phyloP scores from a whole-genome alignment of 2,113 vertebrate species.

The Ailurus styani region DNA sequence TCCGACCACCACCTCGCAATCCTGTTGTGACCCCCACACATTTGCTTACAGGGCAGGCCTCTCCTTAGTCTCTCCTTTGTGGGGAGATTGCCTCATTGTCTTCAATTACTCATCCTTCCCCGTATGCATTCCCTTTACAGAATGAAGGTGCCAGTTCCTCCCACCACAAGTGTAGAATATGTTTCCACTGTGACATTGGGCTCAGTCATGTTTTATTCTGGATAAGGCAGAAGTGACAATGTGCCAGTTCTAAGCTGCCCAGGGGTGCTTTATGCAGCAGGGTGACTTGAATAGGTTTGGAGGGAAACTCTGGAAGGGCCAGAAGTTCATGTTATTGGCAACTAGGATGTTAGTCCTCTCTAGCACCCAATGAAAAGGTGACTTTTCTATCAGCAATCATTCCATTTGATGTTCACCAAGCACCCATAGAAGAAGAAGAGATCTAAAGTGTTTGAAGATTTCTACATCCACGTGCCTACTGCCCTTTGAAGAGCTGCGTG shows the following conservation, averaged over 20 bases:
- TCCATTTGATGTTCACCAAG: neutral
- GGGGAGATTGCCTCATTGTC: neutral
- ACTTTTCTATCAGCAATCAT: neutral
- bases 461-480: neutral
- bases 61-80: neutral
- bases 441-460: neutral
- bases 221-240: neutral
- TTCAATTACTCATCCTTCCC: neutral
- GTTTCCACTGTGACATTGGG: neutral
- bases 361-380: neutral
- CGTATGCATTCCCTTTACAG: neutral
- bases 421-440: neutral
- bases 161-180: too few species aligned
- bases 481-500: neutral
- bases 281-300: neutral
- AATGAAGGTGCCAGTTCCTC: neutral
- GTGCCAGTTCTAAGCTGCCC: neutral
- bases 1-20: neutral
- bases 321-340: neutral
- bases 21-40: fast-evolving
- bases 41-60: neutral
- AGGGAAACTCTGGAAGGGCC: neutral
- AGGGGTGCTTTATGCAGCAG: neutral
- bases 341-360: neutral
- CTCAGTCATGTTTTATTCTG: neutral